Evolutionary conservation across 1,140 invertebrate genomes (phyloP), one percentile per base, ranked within the genome.

Genomic region (Lepidostoma basale): DNA sequence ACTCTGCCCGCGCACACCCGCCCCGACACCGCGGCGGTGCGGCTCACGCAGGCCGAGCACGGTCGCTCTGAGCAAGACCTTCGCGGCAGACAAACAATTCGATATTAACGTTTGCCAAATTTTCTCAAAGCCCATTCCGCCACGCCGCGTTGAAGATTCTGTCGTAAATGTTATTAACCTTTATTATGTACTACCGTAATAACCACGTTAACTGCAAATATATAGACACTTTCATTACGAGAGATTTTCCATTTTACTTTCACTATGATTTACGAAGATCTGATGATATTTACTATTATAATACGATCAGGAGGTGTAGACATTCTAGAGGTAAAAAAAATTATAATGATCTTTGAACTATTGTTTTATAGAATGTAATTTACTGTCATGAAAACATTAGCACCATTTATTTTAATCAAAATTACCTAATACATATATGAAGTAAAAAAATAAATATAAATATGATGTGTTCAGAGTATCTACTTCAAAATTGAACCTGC

Each of bases 381-480:
- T 49, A 25, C 49, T 54, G 49, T 54, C 23, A 54, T 28, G n/a
- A 54, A 28, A 54, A 26, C 26, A 30, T 54, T 26, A 54, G 26
- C 23, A 54, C 49, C 25, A 33, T 54, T 54, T 54, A 54, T 54
- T 54, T 54, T n/a, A 54, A 54, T 54, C 49, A 54, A 30, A 26
- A 28, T 54, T 54, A 54, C 23, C 23, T 54, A 28, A 54, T 20
- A n/a, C n/a, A n/a, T 54, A 54, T 54, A 28, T 54, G 49, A 54
- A 54, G 26, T 54, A 54, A 54, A 30, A n/a, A 25, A 54, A 54
- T 54, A 54, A 54, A 54, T 28, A 16, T 54, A 54, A 54, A 54
- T 54, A 54, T 54, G 49, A 54, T 54, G 49, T 54, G 23, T 54
- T 54, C 49, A 54, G 26, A 54, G 30, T 54, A 54, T 54, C 26